These are phyloP conservation scores for Alces alces DNA, from an alignment of 2,113 vertebrate species.

Conservation along the genomic window DNA sequence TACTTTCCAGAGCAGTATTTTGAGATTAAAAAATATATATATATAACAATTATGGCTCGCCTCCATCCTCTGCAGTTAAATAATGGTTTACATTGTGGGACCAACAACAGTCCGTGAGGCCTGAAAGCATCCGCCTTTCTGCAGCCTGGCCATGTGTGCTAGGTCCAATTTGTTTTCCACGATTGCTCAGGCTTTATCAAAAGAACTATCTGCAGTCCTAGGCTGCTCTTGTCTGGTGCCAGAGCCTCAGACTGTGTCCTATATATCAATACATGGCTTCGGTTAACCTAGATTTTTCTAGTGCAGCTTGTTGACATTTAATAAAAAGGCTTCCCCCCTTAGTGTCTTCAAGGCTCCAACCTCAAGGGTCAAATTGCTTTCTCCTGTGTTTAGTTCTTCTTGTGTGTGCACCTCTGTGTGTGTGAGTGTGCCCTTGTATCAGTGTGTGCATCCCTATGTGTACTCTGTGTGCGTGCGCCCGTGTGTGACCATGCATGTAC, in stretches of 20 bases:
- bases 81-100: neutral
- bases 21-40: constrained; percentile 38
- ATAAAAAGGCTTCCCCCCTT: neutral
- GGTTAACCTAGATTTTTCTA: constrained; percentile 47
- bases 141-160: neutral
- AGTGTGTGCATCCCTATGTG: neutral
- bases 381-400: neutral
- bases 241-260: constrained; percentile 19
- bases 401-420: too few relatives aligned
- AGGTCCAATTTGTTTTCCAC: constrained; percentile 47
- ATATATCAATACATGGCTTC: constrained; percentile 2
- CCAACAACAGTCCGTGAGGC: neutral
- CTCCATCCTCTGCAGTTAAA: constrained; percentile 24
- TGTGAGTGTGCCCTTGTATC: neutral
- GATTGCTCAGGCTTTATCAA: constrained; percentile 50
- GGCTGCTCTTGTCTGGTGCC: constrained; percentile 15
- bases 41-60: neutral
- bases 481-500: neutral
- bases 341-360: neutral
- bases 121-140: neutral
- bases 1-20: constrained; percentile 57
- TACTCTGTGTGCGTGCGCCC: neutral
- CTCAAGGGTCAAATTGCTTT: neutral
- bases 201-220: constrained; percentile 38
- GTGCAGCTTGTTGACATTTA: neutral